phyloP scores from a whole-genome alignment of 2,113 vertebrate species.

The Castor canadensis region DNA sequence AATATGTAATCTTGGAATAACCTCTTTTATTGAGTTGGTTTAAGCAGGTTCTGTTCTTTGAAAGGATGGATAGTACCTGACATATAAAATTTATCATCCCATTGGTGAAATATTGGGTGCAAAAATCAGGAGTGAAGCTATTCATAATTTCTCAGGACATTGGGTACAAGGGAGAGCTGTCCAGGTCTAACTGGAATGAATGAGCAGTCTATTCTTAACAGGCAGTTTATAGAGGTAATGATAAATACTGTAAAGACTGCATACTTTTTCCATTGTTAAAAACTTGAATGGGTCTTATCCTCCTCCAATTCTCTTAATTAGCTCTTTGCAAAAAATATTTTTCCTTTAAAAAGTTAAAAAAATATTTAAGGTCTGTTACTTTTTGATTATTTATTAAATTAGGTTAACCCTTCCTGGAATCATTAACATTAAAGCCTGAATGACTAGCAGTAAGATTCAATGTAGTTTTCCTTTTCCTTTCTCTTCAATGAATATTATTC shows the following conservation, averaged over 20 bases:
- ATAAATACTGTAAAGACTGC: background rate
- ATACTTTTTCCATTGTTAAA: background rate
- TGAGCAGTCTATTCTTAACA: background rate
- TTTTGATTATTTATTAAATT: background rate
- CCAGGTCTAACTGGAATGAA: background rate
- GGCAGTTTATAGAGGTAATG: background rate
- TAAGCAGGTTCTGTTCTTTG: background rate
- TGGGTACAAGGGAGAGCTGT: background rate
- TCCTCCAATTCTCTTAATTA: background rate
- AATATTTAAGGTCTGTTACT: background rate
- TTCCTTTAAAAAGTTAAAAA: background rate
- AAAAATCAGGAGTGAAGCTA: background rate
- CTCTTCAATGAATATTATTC: background rate
- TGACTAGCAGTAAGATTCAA: background rate
- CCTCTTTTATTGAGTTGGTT: background rate
- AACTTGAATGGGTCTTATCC: background rate
- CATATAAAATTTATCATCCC: background rate
- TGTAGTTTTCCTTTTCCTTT: background rate
- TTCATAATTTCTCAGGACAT: background rate
- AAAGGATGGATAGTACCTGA: background rate
- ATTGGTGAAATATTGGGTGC: background rate
- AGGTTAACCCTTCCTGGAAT: background rate
- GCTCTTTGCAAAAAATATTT: background rate
- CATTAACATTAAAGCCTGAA: background rate
- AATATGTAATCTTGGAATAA: background rate